Base-by-base conservation (phyloP, 2,113 vertebrate genomes). In the Haemorhous mexicanus region DNA sequence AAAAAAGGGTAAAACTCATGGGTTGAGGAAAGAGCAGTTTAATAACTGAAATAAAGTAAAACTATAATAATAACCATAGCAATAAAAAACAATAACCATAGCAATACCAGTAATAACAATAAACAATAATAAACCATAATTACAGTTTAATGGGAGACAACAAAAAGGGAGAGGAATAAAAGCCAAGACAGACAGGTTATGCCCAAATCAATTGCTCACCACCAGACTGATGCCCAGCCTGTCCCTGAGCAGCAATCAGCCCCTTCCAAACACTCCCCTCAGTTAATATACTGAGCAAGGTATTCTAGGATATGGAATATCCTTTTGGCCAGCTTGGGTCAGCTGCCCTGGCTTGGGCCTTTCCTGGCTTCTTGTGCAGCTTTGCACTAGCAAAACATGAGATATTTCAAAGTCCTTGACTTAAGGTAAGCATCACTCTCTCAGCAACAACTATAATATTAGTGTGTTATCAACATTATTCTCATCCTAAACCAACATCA, bases 191-290 rank as follows among this genome's bases (percentile, higher is more conserved):
- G 21, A 68, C 4, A 53, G 16, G 7, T 27, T 39, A 55, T 18
- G 9, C 11, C 3, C 17, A 47, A 32, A 11, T 27, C 9, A 62
- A 41, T 13, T 62, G 47, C 26, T 76, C 41, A 23, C 15, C 18
- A 83, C 0, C 2, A 55, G 16, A 61, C 16, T 13, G 30, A 53
- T 37, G 41, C 3, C 4, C 30, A 41, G 30, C 47, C 17, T n/a
- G 17, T 41, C 11, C 2, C 41, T 47, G n/a, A 62, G 35, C 26
- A 69, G 30, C 3, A 4, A 35, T 16, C 16, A 39, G 6, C 11
- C 13, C 5, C 46, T 53, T n/a, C 78, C 1, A 0, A 68, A 12
- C 21, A 23, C 21, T 47, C 2, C 2, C 2, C 10, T 7, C 14
- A 62, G 23, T 32, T 53, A 55, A 62, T 32, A 43, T 5, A 35